phyloP scores from a whole-genome alignment of 1,140 invertebrate species.

The Schlechtendalia chinensis region DNA sequence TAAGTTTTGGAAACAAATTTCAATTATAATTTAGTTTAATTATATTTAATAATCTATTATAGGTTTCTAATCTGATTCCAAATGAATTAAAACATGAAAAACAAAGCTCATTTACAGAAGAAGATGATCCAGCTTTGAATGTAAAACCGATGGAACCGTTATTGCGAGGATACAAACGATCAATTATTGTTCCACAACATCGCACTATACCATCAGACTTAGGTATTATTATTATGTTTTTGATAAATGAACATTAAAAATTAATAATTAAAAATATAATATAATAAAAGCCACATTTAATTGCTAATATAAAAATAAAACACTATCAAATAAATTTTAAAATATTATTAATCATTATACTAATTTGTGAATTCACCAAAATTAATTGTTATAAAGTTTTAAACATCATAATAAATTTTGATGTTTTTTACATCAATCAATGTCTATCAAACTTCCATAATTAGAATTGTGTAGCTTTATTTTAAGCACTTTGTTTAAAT shows the following conservation, averaged over 20 bases:
- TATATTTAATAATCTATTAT: not conserved
- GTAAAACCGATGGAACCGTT: constrained; percentile 92
- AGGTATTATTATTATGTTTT: constrained; percentile 1
- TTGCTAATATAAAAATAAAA: not conserved
- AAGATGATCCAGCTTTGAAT: constrained; percentile 75
- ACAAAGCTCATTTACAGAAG: constrained; percentile 59
- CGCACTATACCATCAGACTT: constrained; percentile 50
- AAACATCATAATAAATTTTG: no score
- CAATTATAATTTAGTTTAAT: not conserved
- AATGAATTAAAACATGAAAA: constrained; percentile 51
- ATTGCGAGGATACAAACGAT: constrained; percentile 67
- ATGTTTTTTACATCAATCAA: no score
- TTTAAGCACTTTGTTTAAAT: no score
- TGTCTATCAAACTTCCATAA: no score
- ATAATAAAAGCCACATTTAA: not conserved
- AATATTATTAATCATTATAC: no score
- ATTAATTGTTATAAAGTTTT: no score
- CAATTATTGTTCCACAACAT: constrained; percentile 51
- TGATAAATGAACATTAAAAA: not conserved
- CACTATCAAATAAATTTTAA: not conserved
- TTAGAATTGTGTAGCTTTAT: no score
- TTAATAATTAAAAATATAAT: not conserved
- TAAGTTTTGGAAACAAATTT: not conserved
- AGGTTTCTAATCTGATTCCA: constrained; percentile 10
- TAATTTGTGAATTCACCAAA: no score